Percentiles rank a stretch among this genome's conserved stretches.
These are phyloP conservation scores for Machaerirhynchus nigripectus DNA, from an alignment of 2,113 vertebrate species.

Conservation along the genomic window DNA sequence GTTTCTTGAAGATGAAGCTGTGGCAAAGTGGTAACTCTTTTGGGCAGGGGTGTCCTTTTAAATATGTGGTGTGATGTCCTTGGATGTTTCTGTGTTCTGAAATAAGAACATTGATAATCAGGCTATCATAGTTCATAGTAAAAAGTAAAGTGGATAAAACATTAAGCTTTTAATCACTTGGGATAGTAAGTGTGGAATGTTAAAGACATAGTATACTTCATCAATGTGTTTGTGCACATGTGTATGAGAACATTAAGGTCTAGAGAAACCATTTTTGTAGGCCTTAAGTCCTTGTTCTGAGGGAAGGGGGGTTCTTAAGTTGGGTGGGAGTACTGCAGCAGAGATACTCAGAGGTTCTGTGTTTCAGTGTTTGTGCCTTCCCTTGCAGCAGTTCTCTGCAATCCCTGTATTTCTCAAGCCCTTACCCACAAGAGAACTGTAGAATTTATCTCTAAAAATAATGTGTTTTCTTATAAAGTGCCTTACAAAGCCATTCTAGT, in stretches of 20 bases:
- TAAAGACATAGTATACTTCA: background rate
- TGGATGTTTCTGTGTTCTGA: background rate
- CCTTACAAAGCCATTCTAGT: background rate
- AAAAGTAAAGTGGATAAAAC: background rate
- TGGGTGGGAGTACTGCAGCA: background rate
- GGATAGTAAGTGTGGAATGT: background rate
- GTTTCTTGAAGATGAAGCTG: background rate
- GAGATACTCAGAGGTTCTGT: background rate
- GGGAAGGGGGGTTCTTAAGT: background rate
- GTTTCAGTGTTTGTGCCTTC: background rate
- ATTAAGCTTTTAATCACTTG: background rate
- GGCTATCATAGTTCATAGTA: background rate
- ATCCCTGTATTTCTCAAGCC: background rate
- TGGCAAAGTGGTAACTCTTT: rapidly evolving
- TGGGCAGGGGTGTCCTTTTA: rapidly evolving
- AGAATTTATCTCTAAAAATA: background rate
- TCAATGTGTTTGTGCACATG: background rate
- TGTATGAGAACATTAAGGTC: rapidly evolving
- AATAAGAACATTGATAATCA: background rate
- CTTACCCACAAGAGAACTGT: rapidly evolving
- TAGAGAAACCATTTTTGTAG: background rate
- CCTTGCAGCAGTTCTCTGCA: background rate
- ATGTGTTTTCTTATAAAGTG: rapidly evolving
- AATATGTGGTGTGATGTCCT: rapidly evolving
- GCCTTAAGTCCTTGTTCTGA: background rate